These are phyloP conservation scores for Cacatua alba DNA, from an alignment of 2,113 vertebrate genomes.

Conservation along the genomic window DNA sequence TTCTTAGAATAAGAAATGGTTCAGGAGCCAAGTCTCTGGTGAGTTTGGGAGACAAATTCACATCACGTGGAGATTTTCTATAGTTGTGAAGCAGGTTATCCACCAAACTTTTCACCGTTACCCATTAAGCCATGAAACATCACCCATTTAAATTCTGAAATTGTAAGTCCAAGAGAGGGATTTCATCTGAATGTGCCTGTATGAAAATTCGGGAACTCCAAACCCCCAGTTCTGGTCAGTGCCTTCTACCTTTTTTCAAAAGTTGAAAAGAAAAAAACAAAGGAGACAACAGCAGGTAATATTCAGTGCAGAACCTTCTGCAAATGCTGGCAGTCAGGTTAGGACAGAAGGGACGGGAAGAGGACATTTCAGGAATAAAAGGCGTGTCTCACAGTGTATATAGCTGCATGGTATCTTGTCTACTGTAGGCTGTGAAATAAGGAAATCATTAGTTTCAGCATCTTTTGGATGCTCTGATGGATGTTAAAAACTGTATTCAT, in stretches of 20 bases:
- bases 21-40: not conserved
- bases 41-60: not conserved
- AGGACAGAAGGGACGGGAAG: not conserved
- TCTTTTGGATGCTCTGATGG: not conserved
- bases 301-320: not conserved
- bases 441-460: not conserved
- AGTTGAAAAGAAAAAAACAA: accelerated
- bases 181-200: not conserved
- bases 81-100: not conserved
- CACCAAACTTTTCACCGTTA: not conserved
- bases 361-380: not conserved
- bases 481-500: not conserved
- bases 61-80: not conserved
- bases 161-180: not conserved
- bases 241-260: not conserved
- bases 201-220: not conserved
- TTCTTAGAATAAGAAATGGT: not conserved
- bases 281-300: not conserved
- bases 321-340: not conserved
- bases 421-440: not conserved
- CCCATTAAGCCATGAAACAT: not conserved
- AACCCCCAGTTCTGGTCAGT: not conserved
- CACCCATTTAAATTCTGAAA: not conserved
- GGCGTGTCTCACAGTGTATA: accelerated
- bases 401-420: not conserved